Conservation (phyloP, 2,888 invertebrate species). For the Phengaris arion region DNA sequence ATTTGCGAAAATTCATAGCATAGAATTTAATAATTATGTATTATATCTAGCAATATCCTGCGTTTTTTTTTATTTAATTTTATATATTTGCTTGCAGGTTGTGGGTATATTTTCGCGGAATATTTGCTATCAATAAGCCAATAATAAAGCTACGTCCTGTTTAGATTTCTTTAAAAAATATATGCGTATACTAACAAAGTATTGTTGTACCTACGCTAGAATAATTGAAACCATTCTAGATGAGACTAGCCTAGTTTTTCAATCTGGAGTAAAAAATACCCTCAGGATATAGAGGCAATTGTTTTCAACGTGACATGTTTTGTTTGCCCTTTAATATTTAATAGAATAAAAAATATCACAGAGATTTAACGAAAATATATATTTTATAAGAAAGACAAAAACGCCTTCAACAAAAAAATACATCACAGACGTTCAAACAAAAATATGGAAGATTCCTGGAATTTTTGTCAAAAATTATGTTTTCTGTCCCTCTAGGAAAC, state of each 20-base stretch:
- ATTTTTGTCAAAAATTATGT: too few species aligned
- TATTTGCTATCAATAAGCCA: too few species aligned
- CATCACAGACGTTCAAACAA: too few species aligned
- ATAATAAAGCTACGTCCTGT: too few species aligned
- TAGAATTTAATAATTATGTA: too few species aligned
- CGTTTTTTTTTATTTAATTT: too few species aligned
- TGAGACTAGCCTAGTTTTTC: conserved; percentile 2
- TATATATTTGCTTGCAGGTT: too few species aligned
- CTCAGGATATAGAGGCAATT: neutral
- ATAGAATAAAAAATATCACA: neutral
- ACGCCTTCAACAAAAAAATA: neutral
- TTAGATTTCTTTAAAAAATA: neutral
- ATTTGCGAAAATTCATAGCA: too few species aligned
- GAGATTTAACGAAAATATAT: neutral
- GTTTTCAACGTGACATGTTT: neutral
- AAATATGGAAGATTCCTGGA: too few species aligned
- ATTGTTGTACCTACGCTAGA: neutral
- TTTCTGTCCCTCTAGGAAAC: too few species aligned
- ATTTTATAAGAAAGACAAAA: neutral
- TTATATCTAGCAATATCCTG: too few species aligned
- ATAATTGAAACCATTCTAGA: conserved; percentile 1
- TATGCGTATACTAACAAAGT: neutral
- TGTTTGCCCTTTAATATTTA: neutral
- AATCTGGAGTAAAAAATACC: neutral
- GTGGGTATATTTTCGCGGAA: too few species aligned